A percentile compares a stretch with the other conserved stretches of the same genome.
phyloP scores from a whole-genome alignment of 2,113 vertebrate genomes.

The Carettochelys insculpta region DNA sequence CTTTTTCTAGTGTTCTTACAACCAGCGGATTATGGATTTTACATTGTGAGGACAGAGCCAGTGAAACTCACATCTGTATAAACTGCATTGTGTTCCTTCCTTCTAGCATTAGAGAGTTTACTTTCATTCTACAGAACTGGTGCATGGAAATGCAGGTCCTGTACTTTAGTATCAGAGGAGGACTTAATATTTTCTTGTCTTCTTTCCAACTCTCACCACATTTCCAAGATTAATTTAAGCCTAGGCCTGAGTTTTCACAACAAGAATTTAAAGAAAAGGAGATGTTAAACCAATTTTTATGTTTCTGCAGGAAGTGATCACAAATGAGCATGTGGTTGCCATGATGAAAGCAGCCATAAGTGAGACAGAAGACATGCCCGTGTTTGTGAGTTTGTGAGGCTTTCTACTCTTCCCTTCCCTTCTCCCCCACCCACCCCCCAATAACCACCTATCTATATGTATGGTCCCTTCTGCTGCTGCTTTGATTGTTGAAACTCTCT shows the following conservation, averaged over 20 bases:
- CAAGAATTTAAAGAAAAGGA: background rate
- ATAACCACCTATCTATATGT: background rate
- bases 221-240: background rate
- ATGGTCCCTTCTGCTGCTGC: fast-evolving
- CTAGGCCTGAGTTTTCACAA: background rate
- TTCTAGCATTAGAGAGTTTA: background rate
- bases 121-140: background rate
- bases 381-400: conserved; percentile 89
- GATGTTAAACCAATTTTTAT: conserved; percentile 4
- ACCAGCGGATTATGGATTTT: background rate
- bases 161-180: background rate
- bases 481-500: background rate
- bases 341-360: conserved; percentile 98
- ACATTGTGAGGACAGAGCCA: fast-evolving
- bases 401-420: background rate
- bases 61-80: background rate
- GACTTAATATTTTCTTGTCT: fast-evolving
- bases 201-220: fast-evolving
- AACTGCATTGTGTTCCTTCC: background rate
- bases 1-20: background rate
- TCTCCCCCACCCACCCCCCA: background rate
- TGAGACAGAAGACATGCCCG: conserved; percentile 88
- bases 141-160: fast-evolving
- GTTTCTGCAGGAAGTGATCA: conserved; percentile 90
- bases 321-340: conserved; percentile 93